Percentiles rank a stretch among this genome's conserved stretches.
phyloP scores from a whole-genome alignment of 2,113 vertebrate species.

The Oreochromis spilurus region DNA sequence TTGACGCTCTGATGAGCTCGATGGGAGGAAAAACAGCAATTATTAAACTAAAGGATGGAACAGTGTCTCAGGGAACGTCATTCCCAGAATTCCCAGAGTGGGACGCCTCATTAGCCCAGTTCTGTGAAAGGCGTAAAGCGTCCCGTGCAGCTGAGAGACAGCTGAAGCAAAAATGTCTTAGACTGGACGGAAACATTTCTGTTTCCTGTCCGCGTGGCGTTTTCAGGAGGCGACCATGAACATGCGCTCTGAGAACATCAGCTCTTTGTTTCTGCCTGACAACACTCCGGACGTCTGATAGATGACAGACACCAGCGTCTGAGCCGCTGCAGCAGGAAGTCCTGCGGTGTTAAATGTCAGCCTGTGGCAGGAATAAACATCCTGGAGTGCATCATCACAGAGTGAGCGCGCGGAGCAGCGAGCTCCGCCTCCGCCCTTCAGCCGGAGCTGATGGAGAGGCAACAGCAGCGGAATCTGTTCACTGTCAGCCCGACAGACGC shows the following conservation, averaged over 20 bases:
- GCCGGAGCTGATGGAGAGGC: not conserved
- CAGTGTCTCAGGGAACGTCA: not conserved
- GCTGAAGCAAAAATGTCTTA: not conserved
- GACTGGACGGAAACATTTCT: not conserved
- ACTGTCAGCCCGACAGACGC: not conserved
- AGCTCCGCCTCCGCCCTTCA: not conserved
- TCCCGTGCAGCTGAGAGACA: not conserved
- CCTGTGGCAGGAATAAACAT: not conserved
- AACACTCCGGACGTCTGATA: not conserved
- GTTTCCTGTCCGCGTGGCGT: not conserved
- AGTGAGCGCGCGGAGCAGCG: not conserved
- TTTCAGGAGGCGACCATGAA: not conserved
- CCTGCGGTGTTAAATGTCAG: not conserved
- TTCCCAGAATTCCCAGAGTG: not conserved
- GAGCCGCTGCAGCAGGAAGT: not conserved
- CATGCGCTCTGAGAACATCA: not conserved
- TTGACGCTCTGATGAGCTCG: not conserved
- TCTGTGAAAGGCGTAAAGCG: not conserved
- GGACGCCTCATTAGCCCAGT: conserved; percentile 15
- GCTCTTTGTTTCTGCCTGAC: not conserved
- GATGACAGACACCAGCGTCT: not conserved
- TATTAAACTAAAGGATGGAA: not conserved
- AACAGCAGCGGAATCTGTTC: not conserved
- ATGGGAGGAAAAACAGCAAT: not conserved
- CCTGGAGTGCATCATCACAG: not conserved